These are phyloP conservation scores for Leptopilina syphax DNA, from an alignment of 2,888 invertebrate genomes.

Conservation along the genomic window DNA sequence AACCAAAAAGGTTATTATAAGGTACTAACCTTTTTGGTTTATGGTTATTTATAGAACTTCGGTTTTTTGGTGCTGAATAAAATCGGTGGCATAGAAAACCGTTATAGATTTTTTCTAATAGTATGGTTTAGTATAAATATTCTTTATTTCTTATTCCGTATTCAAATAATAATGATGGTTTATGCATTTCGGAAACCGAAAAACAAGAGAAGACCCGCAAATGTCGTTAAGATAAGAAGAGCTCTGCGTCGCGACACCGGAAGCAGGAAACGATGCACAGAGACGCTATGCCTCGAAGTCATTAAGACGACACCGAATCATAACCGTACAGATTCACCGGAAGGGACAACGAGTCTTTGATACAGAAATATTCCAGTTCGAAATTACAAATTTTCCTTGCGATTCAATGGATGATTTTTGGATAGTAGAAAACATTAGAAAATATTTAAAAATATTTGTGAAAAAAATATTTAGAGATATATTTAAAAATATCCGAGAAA, in stretches of 20 bases:
- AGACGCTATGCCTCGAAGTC: constrained; percentile 56
- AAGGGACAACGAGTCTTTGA: constrained; percentile 16
- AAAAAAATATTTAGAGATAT: too few relatives aligned
- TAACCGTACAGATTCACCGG: constrained; percentile 14
- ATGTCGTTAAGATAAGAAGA: constrained; percentile 62
- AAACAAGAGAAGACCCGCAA: constrained; percentile 62
- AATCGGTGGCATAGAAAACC: too few relatives aligned
- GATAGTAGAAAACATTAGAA: too few relatives aligned
- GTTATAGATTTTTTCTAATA: too few relatives aligned
- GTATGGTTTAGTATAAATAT: too few relatives aligned
- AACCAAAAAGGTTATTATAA: too few relatives aligned
- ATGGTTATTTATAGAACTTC: too few relatives aligned
- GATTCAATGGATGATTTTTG: too few relatives aligned
- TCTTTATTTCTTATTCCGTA: constrained; percentile 44
- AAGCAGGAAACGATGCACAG: constrained; percentile 51
- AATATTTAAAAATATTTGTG: too few relatives aligned
- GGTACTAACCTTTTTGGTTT: too few relatives aligned
- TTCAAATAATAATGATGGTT: constrained; percentile 41
- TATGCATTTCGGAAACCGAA: constrained; percentile 70
- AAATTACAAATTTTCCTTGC: neutral
- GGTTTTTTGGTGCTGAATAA: too few relatives aligned
- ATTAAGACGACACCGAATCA: constrained; percentile 54
- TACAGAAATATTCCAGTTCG: constrained; percentile 5
- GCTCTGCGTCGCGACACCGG: constrained; percentile 58
- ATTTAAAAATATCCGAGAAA: constrained; percentile 31